phyloP scores from a whole-genome alignment of 2,797 vertebrate species.

The Danionella dracula region DNA sequence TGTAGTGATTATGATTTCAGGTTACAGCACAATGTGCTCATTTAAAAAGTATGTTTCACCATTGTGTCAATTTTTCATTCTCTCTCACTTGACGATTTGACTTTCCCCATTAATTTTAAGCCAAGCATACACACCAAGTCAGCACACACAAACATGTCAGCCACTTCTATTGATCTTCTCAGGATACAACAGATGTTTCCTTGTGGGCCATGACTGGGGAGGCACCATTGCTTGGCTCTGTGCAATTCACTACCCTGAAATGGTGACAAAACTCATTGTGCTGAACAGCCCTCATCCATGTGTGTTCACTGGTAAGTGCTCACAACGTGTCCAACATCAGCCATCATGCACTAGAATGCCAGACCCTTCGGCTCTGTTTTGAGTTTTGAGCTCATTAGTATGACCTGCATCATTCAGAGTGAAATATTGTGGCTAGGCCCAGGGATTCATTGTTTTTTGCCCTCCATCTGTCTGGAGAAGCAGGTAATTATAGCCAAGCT shows the following conservation, averaged over 20 bases:
- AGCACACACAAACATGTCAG: constrained; percentile 6
- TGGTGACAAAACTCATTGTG: constrained; percentile 93
- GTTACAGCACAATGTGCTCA: too few species aligned
- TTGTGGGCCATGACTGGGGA: constrained; percentile 97
- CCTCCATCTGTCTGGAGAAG: constrained; percentile 57
- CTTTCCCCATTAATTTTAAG: neutral
- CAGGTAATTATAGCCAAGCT: constrained; percentile 56
- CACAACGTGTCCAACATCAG: neutral
- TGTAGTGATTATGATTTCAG: too few species aligned
- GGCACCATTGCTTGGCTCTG: constrained; percentile 94
- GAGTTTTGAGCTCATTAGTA: constrained; percentile 40
- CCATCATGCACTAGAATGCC: neutral
- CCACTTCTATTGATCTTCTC: constrained; percentile 39
- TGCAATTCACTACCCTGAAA: constrained; percentile 94
- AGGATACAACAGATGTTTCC: constrained; percentile 96
- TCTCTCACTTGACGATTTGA: neutral
- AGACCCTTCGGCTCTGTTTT: neutral
- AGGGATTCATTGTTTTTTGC: constrained; percentile 38
- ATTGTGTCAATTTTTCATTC: neutral
- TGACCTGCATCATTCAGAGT: constrained; percentile 58
- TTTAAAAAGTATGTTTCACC: too few species aligned
- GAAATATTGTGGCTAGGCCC: constrained; percentile 41
- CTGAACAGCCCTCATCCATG: constrained; percentile 95
- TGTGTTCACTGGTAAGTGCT: constrained; percentile 84
- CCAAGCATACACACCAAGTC: neutral